Conservation (phyloP, 2,888 invertebrate genomes). For the Callyntrura sp. region DNA sequence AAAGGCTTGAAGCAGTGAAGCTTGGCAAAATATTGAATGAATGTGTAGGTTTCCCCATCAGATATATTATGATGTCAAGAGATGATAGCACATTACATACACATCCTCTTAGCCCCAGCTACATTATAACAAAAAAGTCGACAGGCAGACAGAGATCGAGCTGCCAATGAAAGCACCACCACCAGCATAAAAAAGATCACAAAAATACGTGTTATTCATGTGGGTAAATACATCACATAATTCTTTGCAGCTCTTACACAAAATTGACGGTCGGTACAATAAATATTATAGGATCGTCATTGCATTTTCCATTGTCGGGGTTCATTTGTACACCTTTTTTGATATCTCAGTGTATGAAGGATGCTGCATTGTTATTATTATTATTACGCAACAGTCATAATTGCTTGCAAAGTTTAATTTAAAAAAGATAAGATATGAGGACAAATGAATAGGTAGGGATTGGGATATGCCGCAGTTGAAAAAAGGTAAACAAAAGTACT, state of each 20-base stretch:
- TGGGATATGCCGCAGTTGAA: too few relatives aligned
- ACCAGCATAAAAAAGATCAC: constrained; percentile 31
- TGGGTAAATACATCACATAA: constrained; percentile 38
- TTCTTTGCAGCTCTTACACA: not conserved
- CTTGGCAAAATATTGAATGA: constrained; percentile 71
- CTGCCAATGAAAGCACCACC: constrained; percentile 42
- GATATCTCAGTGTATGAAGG: too few relatives aligned
- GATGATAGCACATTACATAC: constrained; percentile 57
- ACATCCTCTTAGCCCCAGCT: constrained; percentile 61
- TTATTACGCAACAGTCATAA: too few relatives aligned
- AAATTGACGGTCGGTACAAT: not conserved
- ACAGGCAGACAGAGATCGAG: constrained; percentile 32
- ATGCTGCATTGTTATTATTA: too few relatives aligned
- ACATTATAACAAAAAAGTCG: constrained; percentile 45
- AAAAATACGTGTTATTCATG: constrained; percentile 43
- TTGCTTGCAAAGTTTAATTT: too few relatives aligned
- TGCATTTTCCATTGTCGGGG: not conserved
- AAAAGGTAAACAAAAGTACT: too few relatives aligned
- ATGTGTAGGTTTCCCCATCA: constrained; percentile 40
- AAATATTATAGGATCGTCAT: not conserved
- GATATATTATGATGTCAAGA: constrained; percentile 68
- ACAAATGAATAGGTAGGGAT: too few relatives aligned
- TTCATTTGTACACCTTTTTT: too few relatives aligned
- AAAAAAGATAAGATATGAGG: too few relatives aligned
- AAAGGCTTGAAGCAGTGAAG: constrained; percentile 37